phyloP scores from a whole-genome alignment of 2,888 invertebrate genomes.

The Meiosimyza platycephala region DNA sequence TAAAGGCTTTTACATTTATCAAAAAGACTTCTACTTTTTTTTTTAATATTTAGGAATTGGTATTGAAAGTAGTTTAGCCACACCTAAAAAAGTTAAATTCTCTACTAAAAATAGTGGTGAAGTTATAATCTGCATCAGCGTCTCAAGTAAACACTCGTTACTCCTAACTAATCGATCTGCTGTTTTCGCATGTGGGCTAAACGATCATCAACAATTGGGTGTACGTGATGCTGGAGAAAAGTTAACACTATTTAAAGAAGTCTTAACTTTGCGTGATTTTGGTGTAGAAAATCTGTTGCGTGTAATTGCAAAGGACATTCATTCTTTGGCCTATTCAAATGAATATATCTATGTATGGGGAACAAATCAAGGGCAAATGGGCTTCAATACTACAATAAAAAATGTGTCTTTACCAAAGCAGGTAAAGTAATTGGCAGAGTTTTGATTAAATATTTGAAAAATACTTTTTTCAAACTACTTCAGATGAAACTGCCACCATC shows the following conservation, averaged over 20 bases:
- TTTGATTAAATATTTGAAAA: not conserved
- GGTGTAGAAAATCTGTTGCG: slow-evolving; percentile 68
- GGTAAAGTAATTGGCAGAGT: slow-evolving; percentile 46
- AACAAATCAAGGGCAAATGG: slow-evolving; percentile 84
- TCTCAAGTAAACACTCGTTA: slow-evolving; percentile 63
- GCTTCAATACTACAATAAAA: slow-evolving; percentile 60
- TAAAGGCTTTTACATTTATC: not conserved
- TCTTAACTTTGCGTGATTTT: slow-evolving; percentile 59
- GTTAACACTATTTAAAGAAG: slow-evolving; percentile 59
- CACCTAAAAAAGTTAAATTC: slow-evolving; percentile 60
- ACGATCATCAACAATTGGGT: slow-evolving; percentile 75
- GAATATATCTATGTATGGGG: slow-evolving; percentile 82
- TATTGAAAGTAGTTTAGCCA: slow-evolving; percentile 69
- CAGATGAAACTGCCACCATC: slow-evolving; percentile 56
- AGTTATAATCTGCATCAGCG: slow-evolving; percentile 60
- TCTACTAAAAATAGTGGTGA: slow-evolving; percentile 58
- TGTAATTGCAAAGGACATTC: slow-evolving; percentile 77
- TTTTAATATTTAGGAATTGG: slow-evolving; percentile 74
- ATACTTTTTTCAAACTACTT: slow-evolving; percentile 8
- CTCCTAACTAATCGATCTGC: slow-evolving; percentile 59
- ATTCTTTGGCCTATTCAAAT: slow-evolving; percentile 77
- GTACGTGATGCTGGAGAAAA: slow-evolving; percentile 69
- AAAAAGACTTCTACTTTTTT: slow-evolving; percentile 71
- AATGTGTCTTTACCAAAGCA: slow-evolving; percentile 54
- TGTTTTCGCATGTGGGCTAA: slow-evolving; percentile 74